Evolutionary conservation across 1,140 invertebrate genomes (phyloP), one percentile per base, ranked within the genome.

Genomic region (Yoshiicerus persimilis): DNA sequence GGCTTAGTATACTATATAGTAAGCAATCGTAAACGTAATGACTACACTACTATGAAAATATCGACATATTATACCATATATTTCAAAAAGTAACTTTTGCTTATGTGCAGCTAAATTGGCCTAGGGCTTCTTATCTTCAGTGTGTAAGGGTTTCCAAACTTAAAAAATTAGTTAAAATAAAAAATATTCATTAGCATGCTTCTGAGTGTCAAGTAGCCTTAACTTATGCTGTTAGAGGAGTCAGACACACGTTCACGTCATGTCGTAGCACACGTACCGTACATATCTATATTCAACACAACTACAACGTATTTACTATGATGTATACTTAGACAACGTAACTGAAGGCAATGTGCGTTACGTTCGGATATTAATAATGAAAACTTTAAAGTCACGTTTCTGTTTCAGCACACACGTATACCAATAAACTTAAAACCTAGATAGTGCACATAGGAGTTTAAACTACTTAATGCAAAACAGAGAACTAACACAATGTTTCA

Each of bases 131-230:
- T n/a, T n/a, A n/a, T n/a, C 62, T 25, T 5, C 1, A 64, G 62
- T 23, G 62, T 23, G 4, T 13, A 36, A 38, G 75, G 75, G 30
- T 36, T 36, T 38, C 32, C 20, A 4, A 34, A 38, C 16, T 80
- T 80, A 80, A 80, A 80, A 80, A 80, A 80, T 80, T 80, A 80
- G 75, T 80, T 80, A 80, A 80, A 80, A 80, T 80, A 80, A 80
- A 80, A 80, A 80, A 80, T 80, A 80, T 80, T 80, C 75, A 80
- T 80, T 80, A 80, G 75, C 75, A 80, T 80, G 75, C 75, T 80
- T 38, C 32, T n/a, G 9, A 80, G 32, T 80, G 30, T 80, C 75
- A 80, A 80, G 75, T 80, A 80, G 75, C 32, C 66, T 80, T 36
- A 80, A 80, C 32, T 80, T 80, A 80, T 80, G 75, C 75, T 25